Conservation (phyloP, 1,140 invertebrate species). For the Plodia interpunctella region DNA sequence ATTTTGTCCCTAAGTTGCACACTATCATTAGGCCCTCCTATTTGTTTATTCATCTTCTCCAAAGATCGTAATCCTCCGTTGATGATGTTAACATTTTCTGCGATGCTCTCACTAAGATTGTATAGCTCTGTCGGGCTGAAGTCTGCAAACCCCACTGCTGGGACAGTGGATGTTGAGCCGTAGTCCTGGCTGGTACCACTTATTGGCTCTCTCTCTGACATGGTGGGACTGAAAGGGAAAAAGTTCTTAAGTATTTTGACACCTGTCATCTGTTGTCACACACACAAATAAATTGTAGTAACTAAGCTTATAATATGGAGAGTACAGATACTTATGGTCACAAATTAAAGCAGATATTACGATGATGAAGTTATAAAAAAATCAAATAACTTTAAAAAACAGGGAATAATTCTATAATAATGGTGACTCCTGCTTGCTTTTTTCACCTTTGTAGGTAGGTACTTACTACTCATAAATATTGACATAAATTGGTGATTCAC, state of each 20-base stretch:
- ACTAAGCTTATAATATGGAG: too few species aligned
- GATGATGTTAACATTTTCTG: slow-evolving; percentile 87
- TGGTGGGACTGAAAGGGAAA: slow-evolving; percentile 31
- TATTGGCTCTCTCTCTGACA: slow-evolving; percentile 64
- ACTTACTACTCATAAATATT: too few species aligned
- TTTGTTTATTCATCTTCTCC: slow-evolving; percentile 84
- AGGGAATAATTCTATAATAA: too few species aligned
- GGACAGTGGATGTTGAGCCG: slow-evolving; percentile 66
- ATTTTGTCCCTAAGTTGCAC: slow-evolving; percentile 64
- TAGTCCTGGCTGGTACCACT: slow-evolving; percentile 72
- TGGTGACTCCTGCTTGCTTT: too few species aligned
- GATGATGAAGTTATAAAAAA: too few species aligned
- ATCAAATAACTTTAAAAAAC: too few species aligned
- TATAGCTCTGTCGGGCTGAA: slow-evolving; percentile 86
- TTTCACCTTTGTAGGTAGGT: too few species aligned
- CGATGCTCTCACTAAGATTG: slow-evolving; percentile 85
- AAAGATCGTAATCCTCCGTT: slow-evolving; percentile 83
- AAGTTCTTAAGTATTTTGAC: neutral
- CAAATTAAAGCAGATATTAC: too few species aligned
- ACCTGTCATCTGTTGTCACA: neutral
- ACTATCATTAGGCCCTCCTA: slow-evolving; percentile 86
- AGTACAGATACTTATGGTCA: too few species aligned
- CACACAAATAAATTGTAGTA: too few species aligned
- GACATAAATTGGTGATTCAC: neutral
- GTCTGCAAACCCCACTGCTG: slow-evolving; percentile 80